Evolutionary conservation across 2,888 invertebrate species (phyloP).

Genomic region (Aethes cnicana): DNA sequence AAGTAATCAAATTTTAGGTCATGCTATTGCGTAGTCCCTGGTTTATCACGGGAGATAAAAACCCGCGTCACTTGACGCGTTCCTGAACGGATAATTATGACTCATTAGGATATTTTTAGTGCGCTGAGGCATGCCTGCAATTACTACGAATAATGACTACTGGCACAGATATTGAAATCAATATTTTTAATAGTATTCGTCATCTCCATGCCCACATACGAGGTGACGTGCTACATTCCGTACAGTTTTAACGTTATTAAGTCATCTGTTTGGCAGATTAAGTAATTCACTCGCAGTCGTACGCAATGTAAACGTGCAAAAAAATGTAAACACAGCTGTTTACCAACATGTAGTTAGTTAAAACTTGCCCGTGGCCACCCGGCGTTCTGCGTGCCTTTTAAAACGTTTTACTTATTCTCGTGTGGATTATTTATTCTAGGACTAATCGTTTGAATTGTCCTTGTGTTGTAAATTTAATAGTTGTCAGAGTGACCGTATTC

Average conservation of each 20-base stretch:
- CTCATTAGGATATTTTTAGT: constrained; percentile 71
- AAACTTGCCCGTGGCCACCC: no score
- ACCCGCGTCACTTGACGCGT: constrained; percentile 56
- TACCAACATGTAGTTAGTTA: constrained; percentile 4
- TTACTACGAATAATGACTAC: constrained; percentile 68
- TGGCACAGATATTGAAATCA: constrained; percentile 46
- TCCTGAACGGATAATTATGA: constrained; percentile 63
- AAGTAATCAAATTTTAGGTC: constrained; percentile 7
- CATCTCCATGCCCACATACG: constrained; percentile 10
- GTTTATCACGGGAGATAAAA: constrained; percentile 50
- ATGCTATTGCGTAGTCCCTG: constrained; percentile 23
- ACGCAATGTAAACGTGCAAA: constrained; percentile 7
- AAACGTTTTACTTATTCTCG: no score
- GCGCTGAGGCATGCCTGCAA: constrained; percentile 53
- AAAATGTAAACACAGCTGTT: constrained; percentile 6
- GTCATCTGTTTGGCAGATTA: constrained; percentile 16
- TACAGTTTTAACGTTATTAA: constrained; percentile 16
- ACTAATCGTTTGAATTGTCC: background rate
- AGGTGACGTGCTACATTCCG: constrained; percentile 7
- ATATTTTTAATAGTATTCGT: constrained; percentile 23
- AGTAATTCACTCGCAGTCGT: constrained; percentile 4
- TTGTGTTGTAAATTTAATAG: background rate
- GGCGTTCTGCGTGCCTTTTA: no score
- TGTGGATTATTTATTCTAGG: no score
- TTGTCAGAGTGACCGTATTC: constrained; percentile 39